Conservation (phyloP, 2,113 vertebrate genomes). For the Conger conger region DNA sequence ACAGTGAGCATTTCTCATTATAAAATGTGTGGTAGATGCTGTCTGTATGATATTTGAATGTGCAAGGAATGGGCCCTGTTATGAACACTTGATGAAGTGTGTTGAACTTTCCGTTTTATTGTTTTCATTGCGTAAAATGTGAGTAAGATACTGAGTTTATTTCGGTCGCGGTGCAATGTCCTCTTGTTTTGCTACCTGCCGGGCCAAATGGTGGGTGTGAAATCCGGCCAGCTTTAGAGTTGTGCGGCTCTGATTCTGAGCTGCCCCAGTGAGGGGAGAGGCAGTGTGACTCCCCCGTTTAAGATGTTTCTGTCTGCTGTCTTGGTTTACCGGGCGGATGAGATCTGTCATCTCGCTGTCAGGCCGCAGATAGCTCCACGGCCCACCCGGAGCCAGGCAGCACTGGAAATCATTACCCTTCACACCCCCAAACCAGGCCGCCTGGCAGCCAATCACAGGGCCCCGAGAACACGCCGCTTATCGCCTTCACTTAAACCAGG, state of each 20-base stretch:
- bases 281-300: not conserved
- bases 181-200: not conserved
- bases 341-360: slow-evolving; percentile 24
- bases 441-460: not conserved
- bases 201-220: not conserved
- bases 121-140: no score
- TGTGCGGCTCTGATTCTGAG: not conserved
- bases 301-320: not conserved
- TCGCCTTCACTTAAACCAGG: not conserved
- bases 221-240: not conserved
- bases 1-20: no score
- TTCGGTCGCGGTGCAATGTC: not conserved
- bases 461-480: not conserved
- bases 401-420: not conserved
- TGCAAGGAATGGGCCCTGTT: no score
- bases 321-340: not conserved
- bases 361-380: not conserved
- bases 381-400: not conserved
- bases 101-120: no score
- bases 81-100: no score
- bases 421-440: not conserved
- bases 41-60: no score
- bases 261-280: not conserved
- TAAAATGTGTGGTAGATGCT: no score
- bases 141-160: not conserved